Conservation (phyloP, 2,888 invertebrate species). For the Stenchaetothrips biformis region DNA sequence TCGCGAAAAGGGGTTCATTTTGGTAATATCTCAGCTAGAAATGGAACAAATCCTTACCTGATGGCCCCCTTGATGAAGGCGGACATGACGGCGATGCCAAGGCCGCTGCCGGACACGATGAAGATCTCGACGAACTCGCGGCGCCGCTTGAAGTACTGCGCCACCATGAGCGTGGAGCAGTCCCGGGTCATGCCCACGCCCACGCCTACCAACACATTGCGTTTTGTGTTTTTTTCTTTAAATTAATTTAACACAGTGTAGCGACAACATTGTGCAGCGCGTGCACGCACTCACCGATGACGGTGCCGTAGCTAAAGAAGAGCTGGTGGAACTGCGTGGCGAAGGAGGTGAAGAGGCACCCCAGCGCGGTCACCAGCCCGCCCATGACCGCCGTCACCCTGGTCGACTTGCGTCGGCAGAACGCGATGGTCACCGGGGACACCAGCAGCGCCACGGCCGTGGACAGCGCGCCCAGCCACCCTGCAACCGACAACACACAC, state of each 20-base stretch:
- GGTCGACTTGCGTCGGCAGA: slow-evolving; percentile 81
- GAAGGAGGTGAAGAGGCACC: slow-evolving; percentile 84
- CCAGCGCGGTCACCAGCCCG: slow-evolving; percentile 77
- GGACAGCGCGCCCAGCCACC: slow-evolving; percentile 76
- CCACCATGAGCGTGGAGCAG: slow-evolving; percentile 83
- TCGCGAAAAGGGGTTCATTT: neutral
- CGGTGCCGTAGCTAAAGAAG: slow-evolving; percentile 72
- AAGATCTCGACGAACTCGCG: slow-evolving; percentile 84
- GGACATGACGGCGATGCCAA: slow-evolving; percentile 80
- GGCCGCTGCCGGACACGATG: slow-evolving; percentile 77
- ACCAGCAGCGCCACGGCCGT: slow-evolving; percentile 72
- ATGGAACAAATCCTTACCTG: slow-evolving; percentile 52
- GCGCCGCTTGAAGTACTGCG: slow-evolving; percentile 80
- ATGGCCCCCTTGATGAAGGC: slow-evolving; percentile 73
- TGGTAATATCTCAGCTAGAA: neutral
- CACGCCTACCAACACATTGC: slow-evolving; percentile 55
- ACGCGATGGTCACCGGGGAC: slow-evolving; percentile 77
- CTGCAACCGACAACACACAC: slow-evolving; percentile 53
- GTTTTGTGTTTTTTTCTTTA: slow-evolving; percentile 6
- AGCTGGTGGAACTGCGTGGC: slow-evolving; percentile 85
- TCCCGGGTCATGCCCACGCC: slow-evolving; percentile 82
- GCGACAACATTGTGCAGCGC: neutral
- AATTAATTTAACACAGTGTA: neutral
- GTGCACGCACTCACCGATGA: slow-evolving; percentile 49
- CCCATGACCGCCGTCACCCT: slow-evolving; percentile 82